Conservation (phyloP, 2,797 vertebrate genomes). For the Acipenser oxyrinchus region DNA sequence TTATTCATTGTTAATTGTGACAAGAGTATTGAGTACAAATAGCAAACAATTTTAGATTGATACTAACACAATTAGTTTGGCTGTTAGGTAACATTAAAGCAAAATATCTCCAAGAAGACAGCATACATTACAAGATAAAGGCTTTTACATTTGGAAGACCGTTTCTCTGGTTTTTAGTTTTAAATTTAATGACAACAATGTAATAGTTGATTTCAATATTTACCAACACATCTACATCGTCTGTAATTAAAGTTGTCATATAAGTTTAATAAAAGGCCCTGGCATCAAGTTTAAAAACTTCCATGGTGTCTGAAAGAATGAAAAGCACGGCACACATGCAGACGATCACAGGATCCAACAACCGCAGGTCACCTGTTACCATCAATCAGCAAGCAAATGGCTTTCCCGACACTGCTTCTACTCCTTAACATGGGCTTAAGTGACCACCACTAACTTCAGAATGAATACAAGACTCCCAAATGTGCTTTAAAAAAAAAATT, state of each 20-base stretch:
- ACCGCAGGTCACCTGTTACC: constrained; percentile 49
- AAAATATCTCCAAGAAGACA: too few relatives aligned
- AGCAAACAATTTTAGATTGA: too few relatives aligned
- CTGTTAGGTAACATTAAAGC: too few relatives aligned
- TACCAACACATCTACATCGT: neutral
- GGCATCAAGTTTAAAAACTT: constrained; percentile 39
- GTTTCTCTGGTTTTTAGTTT: too few relatives aligned
- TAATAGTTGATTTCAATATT: too few relatives aligned
- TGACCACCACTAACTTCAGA: constrained; percentile 45
- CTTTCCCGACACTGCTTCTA: constrained; percentile 54
- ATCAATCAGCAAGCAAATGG: constrained; percentile 52
- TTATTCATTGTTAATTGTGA: too few relatives aligned
- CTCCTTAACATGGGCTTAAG: constrained; percentile 50
- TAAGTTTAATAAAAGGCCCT: constrained; percentile 37
- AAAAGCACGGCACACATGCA: constrained; percentile 49
- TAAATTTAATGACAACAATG: too few relatives aligned
- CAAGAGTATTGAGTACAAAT: too few relatives aligned
- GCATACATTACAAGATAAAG: too few relatives aligned
- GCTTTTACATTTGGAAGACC: too few relatives aligned
- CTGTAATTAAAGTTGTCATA: constrained; percentile 1
- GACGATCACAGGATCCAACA: constrained; percentile 49
- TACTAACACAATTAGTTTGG: too few relatives aligned
- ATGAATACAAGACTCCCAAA: constrained; percentile 37
- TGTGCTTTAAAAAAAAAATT: constrained; percentile 38
- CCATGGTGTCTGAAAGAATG: constrained; percentile 52